Evolutionary conservation across 1,140 invertebrate genomes (phyloP).

Genomic region (Bombus turneri): DNA sequence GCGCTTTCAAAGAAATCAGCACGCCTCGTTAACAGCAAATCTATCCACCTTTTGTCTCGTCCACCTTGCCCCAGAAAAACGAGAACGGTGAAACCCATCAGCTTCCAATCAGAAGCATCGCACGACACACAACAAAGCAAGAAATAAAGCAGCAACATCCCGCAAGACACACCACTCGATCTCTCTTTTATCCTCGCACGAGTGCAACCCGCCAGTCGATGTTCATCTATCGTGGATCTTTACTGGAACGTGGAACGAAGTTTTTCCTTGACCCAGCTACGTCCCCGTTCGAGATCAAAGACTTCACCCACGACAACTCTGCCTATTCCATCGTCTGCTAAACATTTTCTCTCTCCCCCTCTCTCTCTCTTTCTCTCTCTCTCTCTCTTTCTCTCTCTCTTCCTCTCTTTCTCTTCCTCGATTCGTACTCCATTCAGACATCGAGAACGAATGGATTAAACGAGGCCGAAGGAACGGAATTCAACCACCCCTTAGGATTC

Average conservation of each 20-base stretch:
- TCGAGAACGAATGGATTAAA: constrained; percentile 32
- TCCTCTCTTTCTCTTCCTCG: not conserved
- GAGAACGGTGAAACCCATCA: not conserved
- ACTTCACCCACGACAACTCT: constrained; percentile 8
- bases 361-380: not conserved
- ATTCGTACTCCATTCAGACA: not conserved
- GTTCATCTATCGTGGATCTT: constrained; percentile 26
- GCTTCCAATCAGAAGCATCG: constrained; percentile 15
- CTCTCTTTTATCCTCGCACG: constrained; percentile 17
- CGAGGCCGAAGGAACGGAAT: constrained; percentile 9
- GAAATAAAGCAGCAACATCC: constrained; percentile 16
- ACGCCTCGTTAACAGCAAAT: not conserved
- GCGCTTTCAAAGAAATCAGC: not conserved
- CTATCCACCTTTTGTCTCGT: not conserved
- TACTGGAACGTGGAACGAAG: not conserved
- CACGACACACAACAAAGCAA: not conserved
- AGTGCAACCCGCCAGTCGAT: not conserved
- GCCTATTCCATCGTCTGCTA: no score
- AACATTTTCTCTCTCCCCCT: not conserved
- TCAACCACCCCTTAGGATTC: not conserved
- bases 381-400: not conserved
- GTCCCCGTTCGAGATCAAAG: constrained; percentile 38
- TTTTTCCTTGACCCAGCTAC: constrained; percentile 27
- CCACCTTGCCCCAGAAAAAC: no score
- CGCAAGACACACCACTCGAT: constrained; percentile 1